Evolutionary conservation across 2,113 vertebrate genomes (phyloP).

Genomic region (Ellobius talpinus): DNA sequence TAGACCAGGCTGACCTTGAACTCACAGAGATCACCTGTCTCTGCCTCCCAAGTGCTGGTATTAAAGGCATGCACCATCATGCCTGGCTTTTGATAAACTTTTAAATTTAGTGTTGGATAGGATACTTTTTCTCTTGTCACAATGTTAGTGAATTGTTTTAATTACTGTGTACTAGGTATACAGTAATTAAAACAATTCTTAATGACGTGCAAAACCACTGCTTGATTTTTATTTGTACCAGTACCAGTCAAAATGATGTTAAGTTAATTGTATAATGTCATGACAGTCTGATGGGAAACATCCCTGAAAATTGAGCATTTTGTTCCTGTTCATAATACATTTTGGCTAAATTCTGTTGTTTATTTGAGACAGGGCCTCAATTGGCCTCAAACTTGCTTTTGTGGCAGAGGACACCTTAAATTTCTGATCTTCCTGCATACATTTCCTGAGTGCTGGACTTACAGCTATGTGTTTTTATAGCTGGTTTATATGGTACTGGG

Average conservation of each 20-base stretch:
- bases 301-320: not conserved
- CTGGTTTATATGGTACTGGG: not conserved
- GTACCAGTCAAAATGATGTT: not conserved
- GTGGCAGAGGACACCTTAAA: not conserved
- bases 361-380: not conserved
- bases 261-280: slow-evolving; percentile 16
- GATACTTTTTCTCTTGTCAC: not conserved
- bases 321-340: slow-evolving; percentile 15
- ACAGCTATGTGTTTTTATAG: not conserved
- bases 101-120: not conserved
- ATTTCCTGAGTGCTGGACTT: not conserved
- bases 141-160: not conserved
- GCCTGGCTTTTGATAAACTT: not conserved
- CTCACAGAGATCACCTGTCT: not conserved
- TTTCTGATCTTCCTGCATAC: not conserved
- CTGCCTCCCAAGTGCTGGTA: not conserved
- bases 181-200: no score
- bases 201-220: not conserved
- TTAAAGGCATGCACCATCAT: not conserved
- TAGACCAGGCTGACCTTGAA: not conserved
- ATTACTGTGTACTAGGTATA: not conserved
- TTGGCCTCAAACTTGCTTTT: not conserved
- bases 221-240: not conserved
- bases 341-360: not conserved
- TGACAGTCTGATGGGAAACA: not conserved